Evolutionary conservation across 2,888 invertebrate species (phyloP).

Genomic region (Carterocephalus palaemon): DNA sequence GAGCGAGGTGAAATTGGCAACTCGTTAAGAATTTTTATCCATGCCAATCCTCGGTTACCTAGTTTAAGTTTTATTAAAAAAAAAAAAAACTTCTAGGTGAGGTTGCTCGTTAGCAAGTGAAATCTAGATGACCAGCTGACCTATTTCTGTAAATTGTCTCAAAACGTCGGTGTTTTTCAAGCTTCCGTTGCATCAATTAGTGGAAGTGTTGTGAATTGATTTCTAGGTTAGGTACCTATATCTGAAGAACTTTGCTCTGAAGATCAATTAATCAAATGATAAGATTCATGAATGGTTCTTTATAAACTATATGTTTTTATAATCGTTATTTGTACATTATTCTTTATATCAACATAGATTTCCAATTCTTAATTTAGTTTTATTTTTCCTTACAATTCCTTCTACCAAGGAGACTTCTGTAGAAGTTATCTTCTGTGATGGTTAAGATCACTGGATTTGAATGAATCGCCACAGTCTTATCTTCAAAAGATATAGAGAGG

Average conservation of each 20-base stretch:
- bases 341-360: no score
- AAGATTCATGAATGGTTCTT: background rate
- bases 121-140: conserved; percentile 23
- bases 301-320: no score
- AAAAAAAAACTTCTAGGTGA: conserved; percentile 7
- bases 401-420: no score
- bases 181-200: conserved; percentile 19
- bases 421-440: no score
- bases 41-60: background rate
- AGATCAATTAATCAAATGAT: conserved; percentile 5
- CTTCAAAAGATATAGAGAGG: no score
- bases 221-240: conserved; percentile 10
- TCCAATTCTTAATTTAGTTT: no score
- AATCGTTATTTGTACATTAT: no score
- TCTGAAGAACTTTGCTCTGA: conserved; percentile 6
- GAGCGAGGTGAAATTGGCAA: no score
- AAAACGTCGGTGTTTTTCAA: conserved; percentile 20
- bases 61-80: background rate
- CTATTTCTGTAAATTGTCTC: conserved; percentile 19
- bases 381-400: no score
- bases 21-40: no score
- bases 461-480: no score
- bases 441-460: no score
- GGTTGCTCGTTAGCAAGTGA: conserved; percentile 19
- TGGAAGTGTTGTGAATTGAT: conserved; percentile 10